Evolutionary conservation across 2,113 vertebrate genomes (phyloP).

Genomic region (Bettongia penicillata): DNA sequence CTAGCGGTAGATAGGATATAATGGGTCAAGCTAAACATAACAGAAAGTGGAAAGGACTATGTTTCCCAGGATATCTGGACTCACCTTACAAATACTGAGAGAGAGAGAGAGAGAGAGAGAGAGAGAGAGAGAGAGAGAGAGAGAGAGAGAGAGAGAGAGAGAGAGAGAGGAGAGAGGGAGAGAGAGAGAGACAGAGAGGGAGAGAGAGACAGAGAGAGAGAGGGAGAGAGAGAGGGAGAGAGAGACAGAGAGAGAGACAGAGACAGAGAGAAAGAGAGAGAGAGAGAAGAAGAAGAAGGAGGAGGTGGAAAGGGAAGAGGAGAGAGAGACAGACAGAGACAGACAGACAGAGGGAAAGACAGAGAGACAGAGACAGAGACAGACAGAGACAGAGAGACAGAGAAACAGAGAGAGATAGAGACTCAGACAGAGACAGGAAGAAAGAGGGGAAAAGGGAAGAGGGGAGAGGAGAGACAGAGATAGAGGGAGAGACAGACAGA

Average conservation of each 20-base stretch:
- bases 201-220: too few species aligned
- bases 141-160: too few species aligned
- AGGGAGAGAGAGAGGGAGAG: too few species aligned
- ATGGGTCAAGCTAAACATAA: background rate
- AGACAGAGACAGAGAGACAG: background rate
- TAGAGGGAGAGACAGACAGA: background rate
- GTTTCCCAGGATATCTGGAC: background rate
- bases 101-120: background rate
- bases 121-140: background rate
- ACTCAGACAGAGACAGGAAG: too few species aligned
- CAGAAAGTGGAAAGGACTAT: background rate
- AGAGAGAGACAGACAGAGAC: too few species aligned
- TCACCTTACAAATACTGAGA: background rate
- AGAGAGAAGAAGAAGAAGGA: too few species aligned
- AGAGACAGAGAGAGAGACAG: background rate
- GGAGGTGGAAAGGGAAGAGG: too few species aligned
- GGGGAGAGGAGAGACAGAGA: background rate
- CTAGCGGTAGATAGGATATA: background rate
- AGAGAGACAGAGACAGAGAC: background rate
- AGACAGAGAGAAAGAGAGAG: accelerated
- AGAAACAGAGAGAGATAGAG: too few species aligned
- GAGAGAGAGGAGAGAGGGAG: too few species aligned
- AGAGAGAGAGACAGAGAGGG: too few species aligned
- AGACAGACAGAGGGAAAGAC: accelerated
- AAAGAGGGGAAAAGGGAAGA: too few species aligned